A percentile compares a stretch with the other conserved stretches of the same genome.
These are phyloP conservation scores for Protaetia brevitarsis DNA, from an alignment of 1,140 invertebrate genomes.

Conservation along the genomic window DNA sequence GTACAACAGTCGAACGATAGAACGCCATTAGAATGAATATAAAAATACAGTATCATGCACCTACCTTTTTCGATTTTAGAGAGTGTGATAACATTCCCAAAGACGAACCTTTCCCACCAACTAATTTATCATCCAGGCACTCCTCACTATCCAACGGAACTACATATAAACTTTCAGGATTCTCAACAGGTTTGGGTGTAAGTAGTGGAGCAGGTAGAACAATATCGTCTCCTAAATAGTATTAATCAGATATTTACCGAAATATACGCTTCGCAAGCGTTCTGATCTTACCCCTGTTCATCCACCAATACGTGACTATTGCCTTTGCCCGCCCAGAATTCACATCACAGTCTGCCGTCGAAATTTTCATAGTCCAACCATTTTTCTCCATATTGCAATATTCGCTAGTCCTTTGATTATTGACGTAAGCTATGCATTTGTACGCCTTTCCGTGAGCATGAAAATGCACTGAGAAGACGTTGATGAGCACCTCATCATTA, in stretches of 20 bases:
- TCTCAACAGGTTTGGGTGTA: background rate
- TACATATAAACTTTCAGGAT: conserved; percentile 41
- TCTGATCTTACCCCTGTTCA: background rate
- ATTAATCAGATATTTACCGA: background rate
- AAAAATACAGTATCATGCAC: conserved; percentile 35
- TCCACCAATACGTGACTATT: background rate
- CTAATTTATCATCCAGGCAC: conserved; percentile 52
- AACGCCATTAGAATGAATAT: no score
- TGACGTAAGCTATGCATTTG: conserved; percentile 3
- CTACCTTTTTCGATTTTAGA: conserved; percentile 50
- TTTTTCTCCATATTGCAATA: background rate
- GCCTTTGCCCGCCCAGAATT: background rate
- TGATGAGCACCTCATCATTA: background rate
- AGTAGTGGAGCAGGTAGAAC: background rate
- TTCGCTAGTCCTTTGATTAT: background rate
- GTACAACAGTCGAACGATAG: no score
- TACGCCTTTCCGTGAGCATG: background rate
- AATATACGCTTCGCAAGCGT: background rate
- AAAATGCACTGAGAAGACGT: conserved; percentile 15
- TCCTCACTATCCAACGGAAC: conserved; percentile 49
- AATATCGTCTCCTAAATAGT: background rate
- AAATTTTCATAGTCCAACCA: background rate
- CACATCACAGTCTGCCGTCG: background rate
- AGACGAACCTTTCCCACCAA: conserved; percentile 72
- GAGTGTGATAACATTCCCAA: conserved; percentile 56